Evolutionary conservation across 1,140 invertebrate genomes (phyloP).

Genomic region (Leptinotarsa undecemlineata): DNA sequence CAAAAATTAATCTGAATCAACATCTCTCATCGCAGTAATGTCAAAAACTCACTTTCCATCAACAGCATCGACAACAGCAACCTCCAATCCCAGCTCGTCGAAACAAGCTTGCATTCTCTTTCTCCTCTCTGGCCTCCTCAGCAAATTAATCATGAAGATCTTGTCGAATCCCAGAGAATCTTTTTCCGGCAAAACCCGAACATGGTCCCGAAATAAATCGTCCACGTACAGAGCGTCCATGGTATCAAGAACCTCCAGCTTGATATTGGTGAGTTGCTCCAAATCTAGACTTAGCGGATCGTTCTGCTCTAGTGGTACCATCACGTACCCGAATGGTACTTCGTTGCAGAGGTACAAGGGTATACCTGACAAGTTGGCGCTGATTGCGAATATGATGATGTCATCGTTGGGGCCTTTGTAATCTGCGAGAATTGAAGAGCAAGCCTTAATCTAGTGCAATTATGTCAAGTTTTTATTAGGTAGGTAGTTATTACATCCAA

Average conservation of each 20-base stretch:
- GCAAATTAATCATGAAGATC: slow-evolving; percentile 91
- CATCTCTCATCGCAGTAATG: no score
- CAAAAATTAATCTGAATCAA: no score
- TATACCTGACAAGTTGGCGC: slow-evolving; percentile 76
- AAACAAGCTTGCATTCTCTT: slow-evolving; percentile 79
- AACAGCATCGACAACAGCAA: slow-evolving; percentile 75
- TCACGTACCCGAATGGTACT: slow-evolving; percentile 79
- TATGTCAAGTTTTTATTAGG: no score
- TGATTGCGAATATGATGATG: slow-evolving; percentile 91
- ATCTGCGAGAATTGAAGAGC: slow-evolving; percentile 38
- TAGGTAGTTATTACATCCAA: no score
- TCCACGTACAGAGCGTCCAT: slow-evolving; percentile 38
- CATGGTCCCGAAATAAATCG: slow-evolving; percentile 51
- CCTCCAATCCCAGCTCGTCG: slow-evolving; percentile 77
- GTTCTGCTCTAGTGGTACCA: slow-evolving; percentile 76
- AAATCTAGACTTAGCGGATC: slow-evolving; percentile 65
- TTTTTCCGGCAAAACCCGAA: slow-evolving; percentile 55
- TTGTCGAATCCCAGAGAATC: slow-evolving; percentile 72
- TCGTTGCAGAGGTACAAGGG: slow-evolving; percentile 82
- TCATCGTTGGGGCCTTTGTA: slow-evolving; percentile 86
- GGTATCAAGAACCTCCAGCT: slow-evolving; percentile 71
- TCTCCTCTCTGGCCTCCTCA: slow-evolving; percentile 76
- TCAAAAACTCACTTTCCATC: slow-evolving; percentile 79
- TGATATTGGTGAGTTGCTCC: slow-evolving; percentile 74
- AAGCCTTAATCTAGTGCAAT: no score